Percentiles rank a stretch among this genome's conserved stretches.
Evolutionary conservation across 2,888 invertebrate species (phyloP).

Genomic region (Leucophenga montana): DNA sequence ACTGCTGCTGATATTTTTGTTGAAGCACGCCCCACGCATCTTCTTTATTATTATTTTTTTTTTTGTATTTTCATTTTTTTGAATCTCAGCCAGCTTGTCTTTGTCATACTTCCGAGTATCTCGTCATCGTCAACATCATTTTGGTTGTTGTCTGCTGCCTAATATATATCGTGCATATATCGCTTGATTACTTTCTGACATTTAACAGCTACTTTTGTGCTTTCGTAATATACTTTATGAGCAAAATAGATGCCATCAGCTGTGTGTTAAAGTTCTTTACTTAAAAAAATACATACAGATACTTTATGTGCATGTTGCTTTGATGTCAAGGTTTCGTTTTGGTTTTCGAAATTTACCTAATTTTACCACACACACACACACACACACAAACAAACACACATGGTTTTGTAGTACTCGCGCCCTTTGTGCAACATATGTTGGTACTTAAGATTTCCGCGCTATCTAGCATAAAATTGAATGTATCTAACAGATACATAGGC

Average conservation of each 20-base stretch:
- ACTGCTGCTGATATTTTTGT: not conserved
- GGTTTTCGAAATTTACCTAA: slow-evolving; percentile 30
- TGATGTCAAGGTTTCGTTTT: slow-evolving; percentile 59
- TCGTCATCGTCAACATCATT: not conserved
- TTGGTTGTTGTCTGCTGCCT: slow-evolving; percentile 40
- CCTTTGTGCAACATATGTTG: slow-evolving; percentile 16
- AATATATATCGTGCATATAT: not conserved
- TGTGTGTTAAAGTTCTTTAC: not conserved
- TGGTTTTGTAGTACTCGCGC: not conserved
- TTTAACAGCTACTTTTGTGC: slow-evolving; percentile 19
- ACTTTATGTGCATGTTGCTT: slow-evolving; percentile 54
- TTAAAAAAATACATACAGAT: slow-evolving; percentile 46
- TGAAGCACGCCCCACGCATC: slow-evolving; percentile 1
- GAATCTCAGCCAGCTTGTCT: not conserved
- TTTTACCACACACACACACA: slow-evolving; percentile 20
- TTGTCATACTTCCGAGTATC: slow-evolving; percentile 16
- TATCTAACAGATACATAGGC: not conserved
- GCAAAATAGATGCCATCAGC: not conserved
- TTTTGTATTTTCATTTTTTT: not conserved
- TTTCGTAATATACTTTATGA: slow-evolving; percentile 7
- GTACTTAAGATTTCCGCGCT: slow-evolving; percentile 19
- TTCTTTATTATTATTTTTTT: not conserved
- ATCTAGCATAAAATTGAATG: not conserved
- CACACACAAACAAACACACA: not conserved
- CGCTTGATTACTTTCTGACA: slow-evolving; percentile 11